A percentile compares a stretch with the other conserved stretches of the same genome.
phyloP scores from a whole-genome alignment of 2,113 vertebrate species.

The Globicephala melas region DNA sequence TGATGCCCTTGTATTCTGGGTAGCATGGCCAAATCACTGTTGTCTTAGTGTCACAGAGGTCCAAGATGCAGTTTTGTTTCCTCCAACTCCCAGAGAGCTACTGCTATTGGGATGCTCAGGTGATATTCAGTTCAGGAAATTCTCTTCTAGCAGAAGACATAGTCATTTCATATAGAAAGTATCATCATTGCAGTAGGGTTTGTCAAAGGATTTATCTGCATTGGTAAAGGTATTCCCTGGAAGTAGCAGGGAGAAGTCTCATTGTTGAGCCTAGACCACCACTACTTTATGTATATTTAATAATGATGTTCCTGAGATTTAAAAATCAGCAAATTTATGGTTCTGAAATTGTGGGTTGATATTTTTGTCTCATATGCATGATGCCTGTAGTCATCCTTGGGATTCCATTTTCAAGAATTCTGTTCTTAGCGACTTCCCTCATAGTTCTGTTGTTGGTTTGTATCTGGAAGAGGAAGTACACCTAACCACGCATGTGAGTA shows the following conservation, averaged over 20 bases:
- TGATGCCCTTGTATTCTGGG: accelerated
- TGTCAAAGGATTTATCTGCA: background rate
- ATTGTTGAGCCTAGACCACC: background rate
- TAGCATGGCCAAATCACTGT: background rate
- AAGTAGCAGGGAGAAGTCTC: background rate
- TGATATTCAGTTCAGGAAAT: background rate
- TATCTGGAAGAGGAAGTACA: background rate
- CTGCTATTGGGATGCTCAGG: background rate
- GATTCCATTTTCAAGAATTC: background rate
- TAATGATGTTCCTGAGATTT: background rate
- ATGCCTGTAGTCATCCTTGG: background rate
- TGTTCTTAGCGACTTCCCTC: background rate
- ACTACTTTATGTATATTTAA: background rate
- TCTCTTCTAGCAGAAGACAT: background rate
- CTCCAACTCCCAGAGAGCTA: background rate
- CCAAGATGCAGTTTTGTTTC: background rate
- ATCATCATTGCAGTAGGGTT: background rate
- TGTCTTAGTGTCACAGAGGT: background rate
- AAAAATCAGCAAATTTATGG: background rate
- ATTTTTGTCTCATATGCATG: background rate
- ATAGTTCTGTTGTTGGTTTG: background rate
- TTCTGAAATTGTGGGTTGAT: background rate
- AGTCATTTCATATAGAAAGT: background rate
- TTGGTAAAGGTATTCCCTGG: background rate
- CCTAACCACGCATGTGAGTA: background rate